These are phyloP conservation scores for Ormyrus rosae DNA, from an alignment of 2,888 invertebrate genomes.

Conservation along the genomic window DNA sequence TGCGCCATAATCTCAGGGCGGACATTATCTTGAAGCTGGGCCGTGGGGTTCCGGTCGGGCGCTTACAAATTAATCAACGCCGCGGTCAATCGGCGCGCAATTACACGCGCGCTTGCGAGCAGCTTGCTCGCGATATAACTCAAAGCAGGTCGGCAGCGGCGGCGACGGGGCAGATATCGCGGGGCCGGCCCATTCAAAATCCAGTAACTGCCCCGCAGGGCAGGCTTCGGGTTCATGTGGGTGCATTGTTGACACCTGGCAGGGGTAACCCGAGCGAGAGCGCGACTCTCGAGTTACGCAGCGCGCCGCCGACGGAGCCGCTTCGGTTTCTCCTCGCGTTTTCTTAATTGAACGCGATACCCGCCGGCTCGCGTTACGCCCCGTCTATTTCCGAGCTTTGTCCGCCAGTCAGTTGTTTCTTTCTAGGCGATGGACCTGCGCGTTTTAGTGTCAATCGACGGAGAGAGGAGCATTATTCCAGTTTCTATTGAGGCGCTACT, in stretches of 20 bases:
- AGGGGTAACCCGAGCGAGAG: slow-evolving; percentile 31
- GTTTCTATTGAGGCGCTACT: not conserved
- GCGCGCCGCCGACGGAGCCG: not conserved
- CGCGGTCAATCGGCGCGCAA: slow-evolving; percentile 33
- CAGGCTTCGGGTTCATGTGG: not conserved
- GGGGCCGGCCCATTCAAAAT: too few species aligned
- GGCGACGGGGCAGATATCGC: too few species aligned
- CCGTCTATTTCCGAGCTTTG: slow-evolving; percentile 3
- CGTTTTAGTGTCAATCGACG: not conserved
- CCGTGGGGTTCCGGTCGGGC: not conserved
- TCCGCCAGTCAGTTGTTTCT: not conserved
- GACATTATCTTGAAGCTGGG: slow-evolving; percentile 2
- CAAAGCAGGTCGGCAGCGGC: not conserved
- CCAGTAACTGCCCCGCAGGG: too few species aligned
- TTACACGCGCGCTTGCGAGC: slow-evolving; percentile 22
- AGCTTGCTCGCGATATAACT: slow-evolving; percentile 1
- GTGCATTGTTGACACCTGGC: slow-evolving; percentile 45
- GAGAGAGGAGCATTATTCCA: too few species aligned
- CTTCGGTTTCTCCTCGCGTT: slow-evolving; percentile 34
- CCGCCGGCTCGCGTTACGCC: slow-evolving; percentile 7
- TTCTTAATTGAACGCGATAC: slow-evolving; percentile 42
- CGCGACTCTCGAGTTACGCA: slow-evolving; percentile 18
- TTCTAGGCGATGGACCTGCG: not conserved
- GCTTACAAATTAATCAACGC: slow-evolving; percentile 43
- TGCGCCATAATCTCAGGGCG: too few species aligned